Evolutionary conservation across 2,113 vertebrate genomes (phyloP), one percentile per base, ranked within the genome.

Genomic region (Nipponia nippon): DNA sequence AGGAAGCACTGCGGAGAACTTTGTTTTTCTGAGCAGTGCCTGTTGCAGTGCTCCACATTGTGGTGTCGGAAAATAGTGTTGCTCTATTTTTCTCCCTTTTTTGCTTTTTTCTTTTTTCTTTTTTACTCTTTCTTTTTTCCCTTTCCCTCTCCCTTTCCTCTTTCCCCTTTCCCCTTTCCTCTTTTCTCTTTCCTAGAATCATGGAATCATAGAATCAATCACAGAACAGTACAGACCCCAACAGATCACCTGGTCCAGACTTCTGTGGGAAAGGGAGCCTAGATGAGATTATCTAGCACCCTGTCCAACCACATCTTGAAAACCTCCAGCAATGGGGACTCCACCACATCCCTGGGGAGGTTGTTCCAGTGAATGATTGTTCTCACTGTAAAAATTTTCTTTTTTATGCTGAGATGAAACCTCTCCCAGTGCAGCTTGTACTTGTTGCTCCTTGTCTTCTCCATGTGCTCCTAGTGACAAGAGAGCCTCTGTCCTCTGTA

Each of bases 81-180:
- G 26, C 5, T 63, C 18, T 14, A 1, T 8, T 66, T 77, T 40
- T 16, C 10, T 1, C 11, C 1, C 0, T 1, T 34, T 12, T n/a
- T 55, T 27, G n/a, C n/a, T n/a, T n/a, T 38, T 42, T 42, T 42
- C 40, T 42, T 42, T 42, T 42, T 42, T 42, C 40, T 42, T 42
- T 42, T 42, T 42, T 42, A 42, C 40, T 42, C 40, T 13, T 42
- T 14, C 7, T 10, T 40, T 71, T 63, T 27, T 16, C 6, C 5
- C 34, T 47, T 49, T 27, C 13, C 9, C 6, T 56, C 16, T 55
- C 21, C 53, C 3, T 12, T 32, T 82, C 10, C 7, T 52, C 11
- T 52, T 27, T 58, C 4, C 7, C 20, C 67, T 44, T 36, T 11
- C 8, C 44, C 25, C 30, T n/a, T 59, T 61, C 13, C 12, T 53